Base-by-base conservation (phyloP, 2,888 invertebrate genomes). In the Caenorhabditis parvicauda region DNA sequence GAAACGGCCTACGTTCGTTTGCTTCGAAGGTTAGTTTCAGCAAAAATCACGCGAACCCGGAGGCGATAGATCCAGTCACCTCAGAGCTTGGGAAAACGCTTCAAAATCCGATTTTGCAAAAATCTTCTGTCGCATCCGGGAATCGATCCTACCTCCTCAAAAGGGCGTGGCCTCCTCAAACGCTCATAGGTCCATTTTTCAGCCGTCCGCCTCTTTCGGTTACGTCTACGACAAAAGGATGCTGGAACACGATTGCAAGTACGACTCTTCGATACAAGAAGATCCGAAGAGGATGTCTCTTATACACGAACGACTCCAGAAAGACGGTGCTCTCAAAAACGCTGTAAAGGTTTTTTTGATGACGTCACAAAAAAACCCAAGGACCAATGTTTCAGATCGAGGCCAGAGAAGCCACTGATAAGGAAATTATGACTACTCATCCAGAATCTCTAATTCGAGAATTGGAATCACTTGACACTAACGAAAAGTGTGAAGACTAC, bases 171-270 rank as follows among this genome's bases (percentile, higher is more conserved):
- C n/a, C n/a, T n/a, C n/a, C n/a, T n/a, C n/a, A n/a, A n/a, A n/a
- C n/a, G n/a, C n/a, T n/a, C n/a, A n/a, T n/a, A n/a, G n/a, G n/a
- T n/a, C n/a, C n/a, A n/a, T n/a, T n/a, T n/a, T n/a, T n/a, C n/a
- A n/a, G n/a, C n/a, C n/a, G n/a, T n/a, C n/a, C n/a, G n/a, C n/a
- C n/a, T n/a, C 49, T 1, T 71, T 74, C 28, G 74, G 74, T 32
- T 74, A 54, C 43, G 72, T 63, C 25, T 74, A 74, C 49, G 74
- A 74, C 58, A 66, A 65, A 32, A 58, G 68, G 19, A 72, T 74
- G 74, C 63, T 72, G 17, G 53, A 42, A 2, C 72, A 74, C 38
- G 66, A 69, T 2, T 74, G 74, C 42, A 49, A 57, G 32, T 74
- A 74, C 32, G 74, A 74, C 48, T 38, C 27, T 17, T 66, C 68